Conservation (phyloP, 2,113 vertebrate genomes). For the Nyctereutes procyonoides region DNA sequence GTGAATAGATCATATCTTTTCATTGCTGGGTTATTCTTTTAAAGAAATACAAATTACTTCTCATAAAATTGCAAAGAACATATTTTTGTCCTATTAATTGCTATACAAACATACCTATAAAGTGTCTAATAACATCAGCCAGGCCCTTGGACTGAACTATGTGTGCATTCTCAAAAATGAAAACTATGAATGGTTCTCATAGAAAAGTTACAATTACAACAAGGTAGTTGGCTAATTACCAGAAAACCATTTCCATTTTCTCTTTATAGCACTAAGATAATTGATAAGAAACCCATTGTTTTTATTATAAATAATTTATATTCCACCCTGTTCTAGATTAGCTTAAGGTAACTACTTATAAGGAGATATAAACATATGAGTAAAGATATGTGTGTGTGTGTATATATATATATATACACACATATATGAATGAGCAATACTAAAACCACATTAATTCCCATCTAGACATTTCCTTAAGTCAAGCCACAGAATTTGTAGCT, state of each 20-base stretch:
- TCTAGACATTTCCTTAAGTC: not conserved
- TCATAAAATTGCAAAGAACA: not conserved
- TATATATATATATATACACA: too few relatives aligned
- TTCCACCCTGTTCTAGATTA: not conserved
- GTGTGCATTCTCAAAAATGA: not conserved
- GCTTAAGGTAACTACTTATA: not conserved
- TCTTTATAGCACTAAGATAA: not conserved
- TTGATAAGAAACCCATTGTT: not conserved
- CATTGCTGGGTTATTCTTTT: not conserved
- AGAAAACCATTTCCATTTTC: constrained; percentile 17
- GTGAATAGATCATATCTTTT: not conserved
- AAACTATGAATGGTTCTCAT: constrained; percentile 2
- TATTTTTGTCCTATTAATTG: not conserved
- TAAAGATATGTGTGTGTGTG: too few relatives aligned
- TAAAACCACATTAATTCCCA: not conserved
- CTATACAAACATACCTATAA: not conserved
- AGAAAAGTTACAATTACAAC: constrained; percentile 28
- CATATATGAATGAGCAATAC: not conserved
- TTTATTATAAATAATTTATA: not conserved
- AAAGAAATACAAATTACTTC: constrained; percentile 20
- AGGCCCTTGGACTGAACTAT: constrained; percentile 1
- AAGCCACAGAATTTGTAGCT: not conserved
- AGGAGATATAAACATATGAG: not conserved
- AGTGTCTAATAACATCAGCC: not conserved
- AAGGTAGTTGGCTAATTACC: not conserved